Evolutionary conservation across 2,113 vertebrate genomes (phyloP).

Genomic region (Microcebus ravelobensis): DNA sequence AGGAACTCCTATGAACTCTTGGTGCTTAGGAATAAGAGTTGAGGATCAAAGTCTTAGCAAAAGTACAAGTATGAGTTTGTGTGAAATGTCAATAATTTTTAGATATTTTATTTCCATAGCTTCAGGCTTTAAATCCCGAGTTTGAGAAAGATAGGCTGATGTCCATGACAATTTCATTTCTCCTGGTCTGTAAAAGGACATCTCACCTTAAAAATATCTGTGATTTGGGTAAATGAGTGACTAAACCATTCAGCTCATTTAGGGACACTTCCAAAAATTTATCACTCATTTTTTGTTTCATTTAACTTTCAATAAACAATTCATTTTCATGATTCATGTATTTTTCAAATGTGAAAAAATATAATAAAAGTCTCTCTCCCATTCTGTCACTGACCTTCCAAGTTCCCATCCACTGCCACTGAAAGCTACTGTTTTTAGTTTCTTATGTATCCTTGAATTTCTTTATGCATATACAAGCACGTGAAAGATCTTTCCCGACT

Average conservation of each 20-base stretch:
- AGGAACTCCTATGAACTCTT: constrained; percentile 68
- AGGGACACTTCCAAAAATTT: neutral
- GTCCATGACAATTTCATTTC: neutral
- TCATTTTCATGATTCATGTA: neutral
- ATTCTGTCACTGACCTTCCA: neutral
- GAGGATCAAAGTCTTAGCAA: constrained; percentile 21
- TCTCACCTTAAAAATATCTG: neutral
- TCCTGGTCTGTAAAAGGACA: neutral
- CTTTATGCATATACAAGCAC: neutral
- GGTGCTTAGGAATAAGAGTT: constrained; percentile 22
- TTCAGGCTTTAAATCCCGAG: constrained; percentile 9
- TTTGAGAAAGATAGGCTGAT: constrained; percentile 14
- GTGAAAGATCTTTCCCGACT: neutral
- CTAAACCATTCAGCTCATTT: neutral
- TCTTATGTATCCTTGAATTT: neutral
- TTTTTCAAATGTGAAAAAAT: neutral
- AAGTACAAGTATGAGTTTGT: neutral
- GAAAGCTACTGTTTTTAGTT: neutral
- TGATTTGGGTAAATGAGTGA: neutral
- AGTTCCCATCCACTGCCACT: neutral
- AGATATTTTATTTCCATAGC: neutral
- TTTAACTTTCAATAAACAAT: neutral
- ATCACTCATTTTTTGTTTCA: neutral
- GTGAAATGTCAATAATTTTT: neutral
- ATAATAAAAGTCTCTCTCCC: neutral